phyloP scores from a whole-genome alignment of 2,888 invertebrate species.

The Yponomeuta sedellus region DNA sequence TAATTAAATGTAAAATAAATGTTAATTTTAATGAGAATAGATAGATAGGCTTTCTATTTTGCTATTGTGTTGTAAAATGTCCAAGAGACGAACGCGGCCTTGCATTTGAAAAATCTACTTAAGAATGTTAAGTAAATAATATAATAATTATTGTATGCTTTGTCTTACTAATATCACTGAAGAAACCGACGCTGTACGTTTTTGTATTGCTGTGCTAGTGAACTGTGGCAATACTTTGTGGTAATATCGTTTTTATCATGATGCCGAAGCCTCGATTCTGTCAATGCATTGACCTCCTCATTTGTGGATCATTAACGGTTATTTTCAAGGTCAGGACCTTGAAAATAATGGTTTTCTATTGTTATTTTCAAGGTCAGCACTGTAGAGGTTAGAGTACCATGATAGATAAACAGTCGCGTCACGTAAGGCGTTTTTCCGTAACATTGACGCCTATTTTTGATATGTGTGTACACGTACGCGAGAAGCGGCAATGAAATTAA shows the following conservation, averaged over 20 bases:
- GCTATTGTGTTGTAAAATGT: background rate
- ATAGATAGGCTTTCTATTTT: background rate
- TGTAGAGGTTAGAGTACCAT: too few relatives aligned
- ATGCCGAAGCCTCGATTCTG: too few relatives aligned
- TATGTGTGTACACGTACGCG: too few relatives aligned
- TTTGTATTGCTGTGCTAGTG: background rate
- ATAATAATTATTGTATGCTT: background rate
- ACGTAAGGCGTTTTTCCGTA: too few relatives aligned
- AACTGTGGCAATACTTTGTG: background rate
- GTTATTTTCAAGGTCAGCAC: too few relatives aligned
- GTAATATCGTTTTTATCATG: background rate
- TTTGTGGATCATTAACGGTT: too few relatives aligned
- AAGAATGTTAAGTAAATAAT: background rate
- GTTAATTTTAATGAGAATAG: slow-evolving; percentile 1
- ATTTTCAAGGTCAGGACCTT: too few relatives aligned
- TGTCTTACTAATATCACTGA: background rate
- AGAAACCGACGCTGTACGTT: background rate
- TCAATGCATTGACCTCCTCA: too few relatives aligned
- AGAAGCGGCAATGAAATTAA: too few relatives aligned
- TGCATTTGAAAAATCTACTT: slow-evolving; percentile 3
- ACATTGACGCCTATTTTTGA: too few relatives aligned
- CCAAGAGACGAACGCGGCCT: background rate
- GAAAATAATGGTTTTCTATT: too few relatives aligned
- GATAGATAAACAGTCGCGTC: too few relatives aligned
- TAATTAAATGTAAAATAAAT: slow-evolving; percentile 2